Evolutionary conservation across 2,888 invertebrate genomes (phyloP), one percentile per base, ranked within the genome.

Genomic region (Pollenia labialis): DNA sequence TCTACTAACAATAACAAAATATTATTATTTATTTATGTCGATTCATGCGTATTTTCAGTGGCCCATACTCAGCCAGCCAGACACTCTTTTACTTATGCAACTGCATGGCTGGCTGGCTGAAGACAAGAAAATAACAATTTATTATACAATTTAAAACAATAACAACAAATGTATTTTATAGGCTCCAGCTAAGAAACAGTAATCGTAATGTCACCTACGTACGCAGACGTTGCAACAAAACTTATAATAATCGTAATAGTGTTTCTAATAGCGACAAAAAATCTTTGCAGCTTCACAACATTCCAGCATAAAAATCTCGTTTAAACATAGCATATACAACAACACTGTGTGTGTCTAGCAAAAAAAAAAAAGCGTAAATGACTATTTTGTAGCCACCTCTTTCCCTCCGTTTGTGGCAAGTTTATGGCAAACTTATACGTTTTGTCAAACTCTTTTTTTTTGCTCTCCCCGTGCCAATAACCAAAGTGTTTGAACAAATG

Each of bases 161-260:
- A 76, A 46, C 23, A 66, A 18, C 44, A 64, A 77, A 72, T 23
- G 66, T 75, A 79, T 77, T 68, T 72, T 62, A 77, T 83, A 77
- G 81, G 80, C 80, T 76, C 71, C 66, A 83, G 83, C 60, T 66
- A 83, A 71, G 80, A 80, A 83, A 77, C 83, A 81, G 87, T 87
- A 84, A 87, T 81, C 87, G 81, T 62, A 84, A 68, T 84, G 83
- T 87, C 87, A 87, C 87, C 87, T 87, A 83, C 83, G 87, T 81
- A 80, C 46, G 52, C 52, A 81, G 58, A 60, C 79, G n/a, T 46
- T 46, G 68, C 72, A 64, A 23, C 69, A 62, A 66, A 18, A 50
- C 54, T 32, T 62, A 71, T 40, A 60, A 75, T 66, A 66, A 58
- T 52, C 32, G 16, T 52, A 40, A 62, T 58, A 81, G 52, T 68